Evolutionary conservation across 2,797 vertebrate genomes (phyloP).

Genomic region (Varecia variegata): DNA sequence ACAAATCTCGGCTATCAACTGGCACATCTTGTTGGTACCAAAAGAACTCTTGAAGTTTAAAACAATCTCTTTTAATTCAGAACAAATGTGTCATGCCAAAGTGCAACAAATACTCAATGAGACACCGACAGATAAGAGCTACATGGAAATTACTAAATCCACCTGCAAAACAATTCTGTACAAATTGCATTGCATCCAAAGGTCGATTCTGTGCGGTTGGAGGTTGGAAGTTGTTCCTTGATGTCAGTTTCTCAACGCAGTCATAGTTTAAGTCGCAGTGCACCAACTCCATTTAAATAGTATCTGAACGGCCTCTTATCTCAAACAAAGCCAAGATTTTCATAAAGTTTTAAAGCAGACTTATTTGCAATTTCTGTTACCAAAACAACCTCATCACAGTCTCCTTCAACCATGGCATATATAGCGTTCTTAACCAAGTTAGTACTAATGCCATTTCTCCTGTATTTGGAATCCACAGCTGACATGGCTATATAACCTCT

Average conservation of each 20-base stretch:
- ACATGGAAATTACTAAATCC: conserved; percentile 86
- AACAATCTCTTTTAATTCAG: conserved; percentile 86
- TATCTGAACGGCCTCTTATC: conserved; percentile 99
- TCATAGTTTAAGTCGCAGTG: conserved; percentile 99
- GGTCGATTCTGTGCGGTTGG: conserved; percentile 80
- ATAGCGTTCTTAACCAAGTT: too few relatives aligned
- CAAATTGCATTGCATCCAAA: conserved; percentile 88
- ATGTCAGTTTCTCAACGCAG: conserved; percentile 91
- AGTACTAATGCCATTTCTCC: too few relatives aligned
- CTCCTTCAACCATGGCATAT: too few relatives aligned
- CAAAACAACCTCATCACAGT: conserved; percentile 88
- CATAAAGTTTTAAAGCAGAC: conserved; percentile 99
- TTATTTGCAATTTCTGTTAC: conserved; percentile 99
- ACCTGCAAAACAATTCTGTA: conserved; percentile 88
- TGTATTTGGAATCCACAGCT: fast-evolving
- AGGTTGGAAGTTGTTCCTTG: conserved; percentile 80
- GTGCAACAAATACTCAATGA: conserved; percentile 89
- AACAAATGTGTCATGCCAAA: conserved; percentile 89
- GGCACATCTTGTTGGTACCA: conserved; percentile 87
- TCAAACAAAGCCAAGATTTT: conserved; percentile 99
- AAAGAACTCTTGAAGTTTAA: conserved; percentile 84
- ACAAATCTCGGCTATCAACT: conserved; percentile 85
- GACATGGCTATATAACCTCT: fast-evolving
- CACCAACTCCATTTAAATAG: conserved; percentile 99
- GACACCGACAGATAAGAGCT: conserved; percentile 88